Evolutionary conservation across 2,888 invertebrate species (phyloP), one percentile per base, ranked within the genome.

Genomic region (Heteromurus nitidus): DNA sequence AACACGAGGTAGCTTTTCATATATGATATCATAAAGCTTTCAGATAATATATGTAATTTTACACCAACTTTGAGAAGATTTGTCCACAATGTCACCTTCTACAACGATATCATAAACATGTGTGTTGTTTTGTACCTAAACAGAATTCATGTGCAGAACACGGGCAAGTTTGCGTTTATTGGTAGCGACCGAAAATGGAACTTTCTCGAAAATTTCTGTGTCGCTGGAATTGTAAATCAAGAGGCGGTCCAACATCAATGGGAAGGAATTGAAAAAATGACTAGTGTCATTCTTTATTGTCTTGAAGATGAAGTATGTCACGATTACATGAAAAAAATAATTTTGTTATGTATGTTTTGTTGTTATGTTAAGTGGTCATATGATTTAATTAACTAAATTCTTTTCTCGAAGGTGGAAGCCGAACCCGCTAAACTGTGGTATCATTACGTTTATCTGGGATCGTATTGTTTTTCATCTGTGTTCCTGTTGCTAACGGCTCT

Each of bases 401-500:
- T 22, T 22, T 3, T 13, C 28, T 42, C 18, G 58, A 22, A 20
- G 7, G 7, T 36, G 36, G 36, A 36, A 36, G 36, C 5, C 5
- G 36, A 36, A 9, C 13, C 5, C 36, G 18, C 18, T n/a, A n/a
- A n/a, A 22, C 1, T 31, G 47, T 80, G 69, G 74, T 18, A 67
- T 11, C 31, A 68, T 18, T 77, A 82, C 42, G 47, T 72, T 13
- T 80, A 81, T 30, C 62, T 82, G 24, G 67, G 60, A 18, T 47
- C 67, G 1, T 76, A 82, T 50, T 11, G 69, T 9, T 36, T 80
- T 42, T 69, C 82, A 1, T 77, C 82, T 0, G 28, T 85, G 1
- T 85, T 85, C 69, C 69, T 86, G 3, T 47, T 85, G 1, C n/a
- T 82, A 3, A 85, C 86, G 1, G 82, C 75, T 5, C 5, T 72